Percentiles rank a stretch among this genome's conserved stretches.
Evolutionary conservation across 2,888 invertebrate species (phyloP).

Genomic region (Holacanthella duospinosa): DNA sequence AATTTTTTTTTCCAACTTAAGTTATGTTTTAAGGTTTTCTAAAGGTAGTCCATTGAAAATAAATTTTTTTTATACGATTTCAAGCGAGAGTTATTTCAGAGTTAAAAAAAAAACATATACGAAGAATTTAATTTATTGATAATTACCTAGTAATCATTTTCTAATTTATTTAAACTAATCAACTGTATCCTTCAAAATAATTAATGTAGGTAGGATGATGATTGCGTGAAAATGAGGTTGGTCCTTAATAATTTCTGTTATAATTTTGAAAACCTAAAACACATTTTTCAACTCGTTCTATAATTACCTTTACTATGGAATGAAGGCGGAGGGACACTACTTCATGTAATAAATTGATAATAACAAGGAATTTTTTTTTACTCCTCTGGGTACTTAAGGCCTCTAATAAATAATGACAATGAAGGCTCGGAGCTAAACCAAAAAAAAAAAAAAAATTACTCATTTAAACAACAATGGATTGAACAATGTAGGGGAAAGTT

Average conservation of each 20-base stretch:
- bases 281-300: background rate
- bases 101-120: too few relatives aligned
- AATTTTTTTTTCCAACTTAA: too few relatives aligned
- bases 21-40: too few relatives aligned
- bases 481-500: background rate
- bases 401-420: slow-evolving; percentile 1
- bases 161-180: too few relatives aligned
- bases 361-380: background rate
- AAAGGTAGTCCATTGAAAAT: too few relatives aligned
- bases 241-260: background rate
- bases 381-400: background rate
- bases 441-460: background rate
- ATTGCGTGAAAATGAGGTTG: background rate
- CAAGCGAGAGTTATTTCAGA: too few relatives aligned
- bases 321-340: background rate
- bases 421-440: background rate
- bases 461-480: slow-evolving; percentile 4
- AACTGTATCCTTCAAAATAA: too few relatives aligned
- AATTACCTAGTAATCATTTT: too few relatives aligned
- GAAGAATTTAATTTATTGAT: too few relatives aligned
- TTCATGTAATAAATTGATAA: slow-evolving; percentile 1
- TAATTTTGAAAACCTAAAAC: background rate
- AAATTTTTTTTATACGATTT: too few relatives aligned
- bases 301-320: background rate
- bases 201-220: too few relatives aligned